Conservation (phyloP, 1,140 invertebrate genomes). For the Pogonognathellus flavescens region DNA sequence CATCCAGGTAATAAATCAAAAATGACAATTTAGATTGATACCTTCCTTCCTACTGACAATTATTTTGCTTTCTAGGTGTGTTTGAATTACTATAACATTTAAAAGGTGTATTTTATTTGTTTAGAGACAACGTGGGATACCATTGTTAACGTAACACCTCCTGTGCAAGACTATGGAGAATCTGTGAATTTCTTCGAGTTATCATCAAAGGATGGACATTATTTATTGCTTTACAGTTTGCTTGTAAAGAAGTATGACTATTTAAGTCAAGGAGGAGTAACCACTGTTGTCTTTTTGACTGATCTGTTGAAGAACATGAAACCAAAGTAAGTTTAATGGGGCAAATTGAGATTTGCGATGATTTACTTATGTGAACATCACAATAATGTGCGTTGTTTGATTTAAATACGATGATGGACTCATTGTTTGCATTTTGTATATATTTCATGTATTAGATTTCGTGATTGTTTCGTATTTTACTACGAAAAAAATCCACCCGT, state of each 20-base stretch:
- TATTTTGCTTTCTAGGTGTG: not conserved
- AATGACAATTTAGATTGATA: not conserved
- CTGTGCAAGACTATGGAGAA: slow-evolving; percentile 56
- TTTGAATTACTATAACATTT: not conserved
- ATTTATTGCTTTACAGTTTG: slow-evolving; percentile 61
- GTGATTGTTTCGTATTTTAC: not conserved
- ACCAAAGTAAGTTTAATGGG: slow-evolving; percentile 49
- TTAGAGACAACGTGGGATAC: slow-evolving; percentile 59
- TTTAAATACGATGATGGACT: too few relatives aligned
- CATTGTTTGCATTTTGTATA: not conserved
- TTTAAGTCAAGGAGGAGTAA: slow-evolving; percentile 68
- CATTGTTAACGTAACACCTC: slow-evolving; percentile 30
- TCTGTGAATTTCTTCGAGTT: slow-evolving; percentile 61
- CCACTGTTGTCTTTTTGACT: slow-evolving; percentile 68
- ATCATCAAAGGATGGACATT: slow-evolving; percentile 64
- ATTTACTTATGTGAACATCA: too few relatives aligned
- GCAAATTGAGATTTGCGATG: not conserved
- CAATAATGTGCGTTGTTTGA: too few relatives aligned
- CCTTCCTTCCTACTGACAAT: not conserved
- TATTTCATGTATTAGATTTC: not conserved
- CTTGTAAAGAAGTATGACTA: slow-evolving; percentile 67
- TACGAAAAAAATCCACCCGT: not conserved
- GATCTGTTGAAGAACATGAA: slow-evolving; percentile 66
- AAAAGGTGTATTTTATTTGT: not conserved
- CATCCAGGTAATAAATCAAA: slow-evolving; percentile 57